A percentile compares a stretch with the other conserved stretches of the same genome.
phyloP scores from a whole-genome alignment of 2,797 vertebrate genomes.

The Falco columbarius region DNA sequence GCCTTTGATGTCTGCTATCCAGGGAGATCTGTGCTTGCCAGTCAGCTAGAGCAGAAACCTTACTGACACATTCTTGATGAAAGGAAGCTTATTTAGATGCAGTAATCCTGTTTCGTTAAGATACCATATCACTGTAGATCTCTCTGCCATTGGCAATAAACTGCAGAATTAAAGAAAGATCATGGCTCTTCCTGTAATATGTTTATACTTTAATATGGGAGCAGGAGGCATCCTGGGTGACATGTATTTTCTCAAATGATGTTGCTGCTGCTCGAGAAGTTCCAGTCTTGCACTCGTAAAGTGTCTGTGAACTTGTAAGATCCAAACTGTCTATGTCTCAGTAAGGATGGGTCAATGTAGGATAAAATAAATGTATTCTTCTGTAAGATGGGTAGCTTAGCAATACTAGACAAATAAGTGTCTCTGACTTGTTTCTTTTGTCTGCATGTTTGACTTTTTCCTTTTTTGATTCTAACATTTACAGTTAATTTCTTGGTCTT shows the following conservation, averaged over 20 bases:
- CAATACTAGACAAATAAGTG: not conserved
- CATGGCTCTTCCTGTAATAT: not conserved
- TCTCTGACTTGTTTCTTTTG: not conserved
- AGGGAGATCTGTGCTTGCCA: not conserved
- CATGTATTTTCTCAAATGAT: not conserved
- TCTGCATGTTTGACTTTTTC: not conserved
- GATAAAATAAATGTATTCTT: not conserved
- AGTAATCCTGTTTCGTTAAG: not conserved
- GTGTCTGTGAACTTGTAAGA: not conserved
- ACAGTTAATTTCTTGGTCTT: not conserved
- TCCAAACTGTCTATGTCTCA: not conserved
- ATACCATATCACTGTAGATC: accelerated
- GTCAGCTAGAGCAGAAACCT: not conserved
- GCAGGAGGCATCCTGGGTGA: not conserved
- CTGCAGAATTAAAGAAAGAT: not conserved
- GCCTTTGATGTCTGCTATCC: not conserved
- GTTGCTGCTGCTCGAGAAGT: not conserved
- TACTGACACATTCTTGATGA: not conserved
- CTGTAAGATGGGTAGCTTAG: not conserved
- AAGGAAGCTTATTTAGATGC: not conserved
- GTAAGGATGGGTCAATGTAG: not conserved
- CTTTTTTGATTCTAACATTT: not conserved
- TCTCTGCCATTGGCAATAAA: not conserved
- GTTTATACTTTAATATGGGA: not conserved
- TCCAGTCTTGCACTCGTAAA: not conserved